These are phyloP conservation scores for Bostrychus sinensis DNA, from an alignment of 2,113 vertebrate genomes.

Conservation along the genomic window DNA sequence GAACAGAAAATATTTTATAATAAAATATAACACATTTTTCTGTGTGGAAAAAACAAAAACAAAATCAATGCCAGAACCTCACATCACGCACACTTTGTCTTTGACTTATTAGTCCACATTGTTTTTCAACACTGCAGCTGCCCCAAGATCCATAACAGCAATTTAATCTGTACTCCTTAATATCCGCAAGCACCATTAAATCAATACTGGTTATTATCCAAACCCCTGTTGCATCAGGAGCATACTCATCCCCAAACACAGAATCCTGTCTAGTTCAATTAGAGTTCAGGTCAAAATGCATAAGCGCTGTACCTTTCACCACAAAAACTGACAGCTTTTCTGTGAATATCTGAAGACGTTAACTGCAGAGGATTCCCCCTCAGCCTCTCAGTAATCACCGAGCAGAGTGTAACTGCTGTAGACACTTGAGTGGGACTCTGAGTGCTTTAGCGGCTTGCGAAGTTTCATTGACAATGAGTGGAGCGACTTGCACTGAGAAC, in stretches of 20 bases:
- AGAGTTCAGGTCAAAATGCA: slow-evolving; percentile 17
- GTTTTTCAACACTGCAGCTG: neutral
- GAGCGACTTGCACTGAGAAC: slow-evolving; percentile 53
- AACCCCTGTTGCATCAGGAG: neutral
- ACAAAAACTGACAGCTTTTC: slow-evolving; percentile 36
- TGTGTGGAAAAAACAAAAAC: no score
- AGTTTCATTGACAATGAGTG: slow-evolving; percentile 68
- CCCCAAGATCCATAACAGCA: neutral
- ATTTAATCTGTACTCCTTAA: slow-evolving; percentile 16
- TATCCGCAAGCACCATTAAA: slow-evolving; percentile 5
- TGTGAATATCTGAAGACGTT: slow-evolving; percentile 33
- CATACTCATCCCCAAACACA: neutral
- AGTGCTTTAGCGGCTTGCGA: slow-evolving; percentile 44
- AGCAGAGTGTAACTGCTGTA: slow-evolving; percentile 43
- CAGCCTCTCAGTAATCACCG: slow-evolving; percentile 47
- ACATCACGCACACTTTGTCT: neutral
- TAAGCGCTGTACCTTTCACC: slow-evolving; percentile 9
- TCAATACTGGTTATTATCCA: slow-evolving; percentile 21
- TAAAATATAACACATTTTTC: no score
- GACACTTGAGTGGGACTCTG: slow-evolving; percentile 57
- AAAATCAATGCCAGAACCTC: neutral
- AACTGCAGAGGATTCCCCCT: slow-evolving; percentile 23
- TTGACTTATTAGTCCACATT: neutral
- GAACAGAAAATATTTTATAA: no score
- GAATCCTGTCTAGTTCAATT: slow-evolving; percentile 11